Base-by-base conservation (phyloP, 2,113 vertebrate species). In the Struthidea cinerea region DNA sequence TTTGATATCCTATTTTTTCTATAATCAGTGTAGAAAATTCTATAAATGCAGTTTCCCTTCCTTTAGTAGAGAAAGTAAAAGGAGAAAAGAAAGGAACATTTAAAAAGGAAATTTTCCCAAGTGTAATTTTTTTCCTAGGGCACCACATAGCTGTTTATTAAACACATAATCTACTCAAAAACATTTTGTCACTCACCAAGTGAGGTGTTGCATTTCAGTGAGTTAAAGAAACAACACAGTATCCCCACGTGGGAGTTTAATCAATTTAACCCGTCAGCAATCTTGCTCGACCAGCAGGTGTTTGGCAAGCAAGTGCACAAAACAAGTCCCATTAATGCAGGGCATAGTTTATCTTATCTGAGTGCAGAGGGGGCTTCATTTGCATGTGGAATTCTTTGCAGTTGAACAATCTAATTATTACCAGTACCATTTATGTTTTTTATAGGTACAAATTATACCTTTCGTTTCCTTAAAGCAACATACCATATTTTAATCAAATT, bases 221-320 rank as follows among this genome's bases (percentile, higher is more conserved):
- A 93, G 81, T 93, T 81, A 77, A 89, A 91, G 87, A 94, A 87
- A 32, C 10, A 86, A 53, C 32, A 44, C 16, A n/a, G 21, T 81
- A 35, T 91, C 82, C 35, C 59, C 67, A 69, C 50, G 46, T 39
- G 67, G 20, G 32, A 80, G 26, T 89, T 95, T 92, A 96, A 96
- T 97, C 68, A 61, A 71, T 87, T 96, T 93, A 90, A 68, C 67
- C 63, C 84, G 61, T 56, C 81, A 89, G 69, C 17, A 63, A 50
- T 77, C 84, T 94, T 89, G 85, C 69, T 95, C 7, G 4, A 71
- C 79, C 90, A 93, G 92, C 80, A 96, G 95, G 95, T 91, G 84
- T 86, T 82, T 93, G 55, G 75, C 78, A 93, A 64, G 49, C 37
- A 94, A 61, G 35, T 89, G 77, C 55, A 95, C 32, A 88, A 92